Conservation (phyloP, 2,113 vertebrate genomes). For the Plectropomus leopardus region DNA sequence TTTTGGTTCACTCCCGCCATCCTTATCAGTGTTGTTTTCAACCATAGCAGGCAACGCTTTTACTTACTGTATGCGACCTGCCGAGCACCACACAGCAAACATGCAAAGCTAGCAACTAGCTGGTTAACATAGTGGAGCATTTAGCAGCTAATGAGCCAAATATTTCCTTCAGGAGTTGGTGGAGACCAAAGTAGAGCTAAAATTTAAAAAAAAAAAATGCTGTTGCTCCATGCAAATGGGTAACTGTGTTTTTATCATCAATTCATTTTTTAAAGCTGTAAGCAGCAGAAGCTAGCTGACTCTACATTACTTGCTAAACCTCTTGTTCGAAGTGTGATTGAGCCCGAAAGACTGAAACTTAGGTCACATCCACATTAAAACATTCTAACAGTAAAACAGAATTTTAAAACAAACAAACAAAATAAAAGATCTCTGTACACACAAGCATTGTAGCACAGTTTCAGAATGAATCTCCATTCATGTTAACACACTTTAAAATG, state of each 20-base stretch:
- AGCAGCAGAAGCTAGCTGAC: background rate
- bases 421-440: too few species aligned
- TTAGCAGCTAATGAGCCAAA: background rate
- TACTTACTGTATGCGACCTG: background rate
- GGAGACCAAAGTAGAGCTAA: conserved; percentile 2
- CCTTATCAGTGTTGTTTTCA: background rate
- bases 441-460: too few species aligned
- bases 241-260: too few species aligned
- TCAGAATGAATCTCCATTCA: too few species aligned
- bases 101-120: too few species aligned
- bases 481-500: too few species aligned
- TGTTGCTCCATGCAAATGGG: background rate
- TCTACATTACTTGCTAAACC: background rate
- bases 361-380: too few species aligned
- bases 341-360: background rate
- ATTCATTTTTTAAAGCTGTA: too few species aligned
- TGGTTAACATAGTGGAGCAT: background rate
- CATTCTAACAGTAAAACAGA: too few species aligned
- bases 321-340: background rate
- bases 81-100: background rate
- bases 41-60: background rate
- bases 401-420: too few species aligned
- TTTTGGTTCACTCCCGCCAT: background rate
- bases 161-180: background rate
- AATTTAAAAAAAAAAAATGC: background rate